Evolutionary conservation across 2,113 vertebrate species (phyloP).

Genomic region (Heliornis fulica): DNA sequence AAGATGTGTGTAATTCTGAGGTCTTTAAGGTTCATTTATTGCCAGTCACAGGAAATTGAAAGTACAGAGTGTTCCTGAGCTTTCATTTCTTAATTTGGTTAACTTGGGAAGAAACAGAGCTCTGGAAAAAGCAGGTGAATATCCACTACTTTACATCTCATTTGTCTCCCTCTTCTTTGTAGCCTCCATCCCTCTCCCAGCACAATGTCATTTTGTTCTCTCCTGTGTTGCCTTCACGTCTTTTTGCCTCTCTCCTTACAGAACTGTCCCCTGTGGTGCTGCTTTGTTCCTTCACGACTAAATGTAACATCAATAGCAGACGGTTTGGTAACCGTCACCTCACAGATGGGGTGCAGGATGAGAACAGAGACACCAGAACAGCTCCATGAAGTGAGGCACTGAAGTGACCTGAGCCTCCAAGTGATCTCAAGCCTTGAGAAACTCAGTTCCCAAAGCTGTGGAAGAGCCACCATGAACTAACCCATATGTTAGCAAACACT

Average conservation of each 20-base stretch:
- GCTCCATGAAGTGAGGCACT: background rate
- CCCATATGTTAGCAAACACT: accelerated
- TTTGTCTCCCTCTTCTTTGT: background rate
- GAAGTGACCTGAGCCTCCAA: background rate
- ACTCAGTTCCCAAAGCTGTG: background rate
- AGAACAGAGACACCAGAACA: background rate
- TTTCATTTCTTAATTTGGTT: background rate
- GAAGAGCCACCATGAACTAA: background rate
- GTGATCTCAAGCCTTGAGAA: background rate
- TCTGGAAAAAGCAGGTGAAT: background rate
- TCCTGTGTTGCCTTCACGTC: background rate
- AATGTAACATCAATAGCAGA: background rate
- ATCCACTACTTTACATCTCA: background rate
- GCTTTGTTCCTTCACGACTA: background rate
- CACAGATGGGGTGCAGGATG: background rate
- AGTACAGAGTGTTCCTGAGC: background rate
- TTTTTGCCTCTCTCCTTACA: background rate
- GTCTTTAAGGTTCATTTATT: background rate
- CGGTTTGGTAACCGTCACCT: background rate
- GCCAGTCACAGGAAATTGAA: background rate
- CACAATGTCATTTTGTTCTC: background rate
- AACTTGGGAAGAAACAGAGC: background rate
- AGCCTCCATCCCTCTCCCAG: background rate
- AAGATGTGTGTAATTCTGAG: background rate
- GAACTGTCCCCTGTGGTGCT: background rate